These are phyloP conservation scores for Remorina albescens DNA, from an alignment of 2,797 vertebrate species.

Conservation along the genomic window DNA sequence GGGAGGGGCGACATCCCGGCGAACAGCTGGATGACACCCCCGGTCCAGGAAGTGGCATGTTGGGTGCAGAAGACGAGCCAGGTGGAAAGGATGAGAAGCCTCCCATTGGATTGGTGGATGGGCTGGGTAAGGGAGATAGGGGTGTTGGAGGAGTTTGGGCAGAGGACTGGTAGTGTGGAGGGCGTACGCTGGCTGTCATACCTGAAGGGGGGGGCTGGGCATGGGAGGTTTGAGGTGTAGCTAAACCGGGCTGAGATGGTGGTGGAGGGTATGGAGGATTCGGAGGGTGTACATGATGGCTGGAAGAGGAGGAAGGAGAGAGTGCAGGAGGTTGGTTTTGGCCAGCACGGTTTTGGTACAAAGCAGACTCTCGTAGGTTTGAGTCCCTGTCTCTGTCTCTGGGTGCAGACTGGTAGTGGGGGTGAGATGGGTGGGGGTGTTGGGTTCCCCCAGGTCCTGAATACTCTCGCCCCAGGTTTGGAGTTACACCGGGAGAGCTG, in stretches of 20 bases:
- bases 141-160: slow-evolving; percentile 85
- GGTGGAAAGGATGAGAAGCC: slow-evolving; percentile 83
- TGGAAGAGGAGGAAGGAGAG: slow-evolving; percentile 83
- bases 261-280: slow-evolving; percentile 79
- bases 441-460: slow-evolving; percentile 75
- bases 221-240: slow-evolving; percentile 74
- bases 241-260: slow-evolving; percentile 72
- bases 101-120: slow-evolving; percentile 84
- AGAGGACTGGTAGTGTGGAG: slow-evolving; percentile 81
- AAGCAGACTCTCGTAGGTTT: slow-evolving; percentile 78
- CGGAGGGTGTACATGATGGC: slow-evolving; percentile 78
- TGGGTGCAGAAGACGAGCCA: slow-evolving; percentile 76
- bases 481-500: slow-evolving; percentile 84
- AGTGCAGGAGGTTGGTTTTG: slow-evolving; percentile 83
- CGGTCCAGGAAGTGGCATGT: slow-evolving; percentile 77
- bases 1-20: slow-evolving; percentile 83
- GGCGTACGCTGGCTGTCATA: slow-evolving; percentile 75
- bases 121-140: slow-evolving; percentile 85
- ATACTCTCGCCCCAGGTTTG: slow-evolving; percentile 83
- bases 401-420: slow-evolving; percentile 79
- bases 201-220: slow-evolving; percentile 74
- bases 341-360: slow-evolving; percentile 83
- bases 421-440: slow-evolving; percentile 75
- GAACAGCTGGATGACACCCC: slow-evolving; percentile 81
- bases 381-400: slow-evolving; percentile 84